These are phyloP conservation scores for Drosophila asahinai DNA, from an alignment of 1,140 invertebrate species.

Conservation along the genomic window DNA sequence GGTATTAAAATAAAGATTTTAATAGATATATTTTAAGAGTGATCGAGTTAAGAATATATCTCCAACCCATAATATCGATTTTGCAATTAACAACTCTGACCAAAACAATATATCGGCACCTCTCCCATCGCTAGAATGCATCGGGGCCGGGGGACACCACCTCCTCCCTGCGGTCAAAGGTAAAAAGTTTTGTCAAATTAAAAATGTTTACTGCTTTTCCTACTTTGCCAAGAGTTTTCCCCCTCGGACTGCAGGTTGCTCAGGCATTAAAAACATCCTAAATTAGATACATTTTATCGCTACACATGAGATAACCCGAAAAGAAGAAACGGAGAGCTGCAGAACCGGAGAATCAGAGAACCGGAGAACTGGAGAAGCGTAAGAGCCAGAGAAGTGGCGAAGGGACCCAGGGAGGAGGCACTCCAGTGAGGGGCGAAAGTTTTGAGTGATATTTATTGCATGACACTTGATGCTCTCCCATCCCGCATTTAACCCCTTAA, in stretches of 20 bases:
- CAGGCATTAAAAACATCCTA: slow-evolving; percentile 79
- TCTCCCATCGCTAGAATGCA: not conserved
- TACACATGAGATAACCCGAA: slow-evolving; percentile 65
- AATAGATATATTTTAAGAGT: too few relatives aligned
- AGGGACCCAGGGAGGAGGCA: not conserved
- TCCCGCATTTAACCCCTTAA: slow-evolving; percentile 13
- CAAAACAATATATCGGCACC: not conserved
- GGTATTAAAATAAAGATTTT: too few relatives aligned
- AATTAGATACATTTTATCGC: slow-evolving; percentile 83
- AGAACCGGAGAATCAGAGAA: not conserved
- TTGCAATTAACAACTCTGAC: too few relatives aligned
- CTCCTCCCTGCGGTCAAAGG: slow-evolving; percentile 71
- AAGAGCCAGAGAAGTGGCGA: not conserved
- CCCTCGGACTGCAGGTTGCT: slow-evolving; percentile 53
- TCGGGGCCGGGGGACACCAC: not conserved
- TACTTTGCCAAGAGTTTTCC: slow-evolving; percentile 58
- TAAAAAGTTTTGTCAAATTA: slow-evolving; percentile 84
- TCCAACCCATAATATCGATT: too few relatives aligned
- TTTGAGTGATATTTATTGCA: slow-evolving; percentile 80
- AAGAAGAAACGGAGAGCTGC: not conserved
- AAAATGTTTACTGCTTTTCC: slow-evolving; percentile 79
- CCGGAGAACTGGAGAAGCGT: not conserved
- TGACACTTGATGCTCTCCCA: slow-evolving; percentile 62
- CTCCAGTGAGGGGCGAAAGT: slow-evolving; percentile 50
- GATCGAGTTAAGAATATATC: too few relatives aligned